Base-by-base conservation (phyloP, 2,888 invertebrate species). In the Notodonta dromedarius region DNA sequence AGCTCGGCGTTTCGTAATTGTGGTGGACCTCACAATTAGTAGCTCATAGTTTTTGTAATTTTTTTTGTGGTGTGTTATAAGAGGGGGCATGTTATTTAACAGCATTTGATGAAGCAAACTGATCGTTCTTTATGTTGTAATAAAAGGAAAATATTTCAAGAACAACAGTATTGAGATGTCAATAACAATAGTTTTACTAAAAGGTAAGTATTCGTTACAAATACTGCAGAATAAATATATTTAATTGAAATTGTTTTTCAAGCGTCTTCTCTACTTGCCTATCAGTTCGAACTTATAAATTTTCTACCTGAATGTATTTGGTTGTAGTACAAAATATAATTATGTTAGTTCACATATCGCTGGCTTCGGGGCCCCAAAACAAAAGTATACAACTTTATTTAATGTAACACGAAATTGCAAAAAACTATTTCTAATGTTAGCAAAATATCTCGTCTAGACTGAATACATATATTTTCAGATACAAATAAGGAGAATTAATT, bases 41-140 rank as follows among this genome's bases (percentile, higher is more conserved):
- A 61, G 65, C 60, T 44, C 44, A 60, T 56, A 63, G 51, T 65
- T 66, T 68, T 74, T 74, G 51, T 56, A 48, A 0, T 39, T 16
- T 58, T 66, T 66, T 73, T 73, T 69, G 63, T 62, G 54, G 5
- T 8, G 16, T 53, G 6, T 54, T 55, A 32, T 55, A 62, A 55
- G 58, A 63, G 63, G 63, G 39, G 59, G 56, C 35, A 52, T n/a
- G n/a, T n/a, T n/a, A n/a, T n/a, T n/a, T n/a, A n/a, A n/a, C n/a
- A n/a, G n/a, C n/a, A n/a, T n/a, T n/a, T n/a, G n/a, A n/a, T n/a
- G n/a, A 35, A 44, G 42, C 53, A 14, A 46, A 32, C 24, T 40
- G 62, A 60, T 57, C 59, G 24, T 8, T 57, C n/a, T 39, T 42
- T 39, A 9, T 8, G n/a, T 5, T 52, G 60, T 42, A 51, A 55